These are phyloP conservation scores for Strigamia maritima DNA, from an alignment of 2,888 invertebrate genomes.

Conservation along the genomic window DNA sequence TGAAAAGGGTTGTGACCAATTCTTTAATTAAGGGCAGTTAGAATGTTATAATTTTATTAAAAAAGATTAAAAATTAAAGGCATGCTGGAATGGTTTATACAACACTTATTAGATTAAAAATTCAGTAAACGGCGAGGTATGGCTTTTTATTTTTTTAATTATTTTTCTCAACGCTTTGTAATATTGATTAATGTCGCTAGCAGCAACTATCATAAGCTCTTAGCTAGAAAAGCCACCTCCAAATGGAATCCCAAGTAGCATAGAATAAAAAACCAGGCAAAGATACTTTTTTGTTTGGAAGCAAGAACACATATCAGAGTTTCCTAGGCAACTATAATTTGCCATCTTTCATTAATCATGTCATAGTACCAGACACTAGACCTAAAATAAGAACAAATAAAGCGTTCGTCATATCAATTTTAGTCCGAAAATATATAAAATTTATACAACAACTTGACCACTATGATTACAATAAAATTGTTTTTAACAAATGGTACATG, in stretches of 20 bases:
- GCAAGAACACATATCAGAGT: too few relatives aligned
- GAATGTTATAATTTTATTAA: neutral
- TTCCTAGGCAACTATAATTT: too few relatives aligned
- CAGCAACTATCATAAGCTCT: neutral
- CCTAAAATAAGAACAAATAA: too few relatives aligned
- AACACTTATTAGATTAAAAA: neutral
- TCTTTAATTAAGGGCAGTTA: neutral
- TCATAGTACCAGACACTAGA: too few relatives aligned
- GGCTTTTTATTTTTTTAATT: neutral
- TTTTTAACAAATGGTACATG: neutral
- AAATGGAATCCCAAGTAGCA: too few relatives aligned
- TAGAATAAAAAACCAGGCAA: too few relatives aligned
- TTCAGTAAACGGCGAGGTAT: neutral
- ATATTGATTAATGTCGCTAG: neutral
- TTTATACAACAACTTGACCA: too few relatives aligned
- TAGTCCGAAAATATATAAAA: too few relatives aligned
- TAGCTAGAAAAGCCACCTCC: neutral
- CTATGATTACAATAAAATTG: conserved; percentile 37
- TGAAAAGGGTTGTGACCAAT: neutral
- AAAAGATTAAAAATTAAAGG: too few relatives aligned
- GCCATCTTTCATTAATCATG: too few relatives aligned
- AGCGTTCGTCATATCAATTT: too few relatives aligned
- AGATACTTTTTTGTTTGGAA: too few relatives aligned
- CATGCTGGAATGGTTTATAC: neutral
- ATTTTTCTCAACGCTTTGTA: neutral